phyloP scores from a whole-genome alignment of 92 coral and sea anemone genomes.

The Porites divaricata region DNA sequence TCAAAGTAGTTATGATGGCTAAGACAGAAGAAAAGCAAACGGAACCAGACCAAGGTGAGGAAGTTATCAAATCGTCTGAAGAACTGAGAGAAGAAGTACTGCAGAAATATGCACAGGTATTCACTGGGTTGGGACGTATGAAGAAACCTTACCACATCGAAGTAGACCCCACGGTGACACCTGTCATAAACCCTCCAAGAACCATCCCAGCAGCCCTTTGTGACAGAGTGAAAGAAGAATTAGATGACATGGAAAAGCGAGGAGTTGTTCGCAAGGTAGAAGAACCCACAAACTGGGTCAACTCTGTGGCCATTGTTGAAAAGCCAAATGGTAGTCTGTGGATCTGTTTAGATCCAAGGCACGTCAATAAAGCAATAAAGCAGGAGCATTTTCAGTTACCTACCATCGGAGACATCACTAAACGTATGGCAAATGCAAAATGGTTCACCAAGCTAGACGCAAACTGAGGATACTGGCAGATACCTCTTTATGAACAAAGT shows the following conservation, averaged over 20 bases:
- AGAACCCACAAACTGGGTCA: conserved; percentile 11
- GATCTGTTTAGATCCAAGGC: conserved; percentile 1
- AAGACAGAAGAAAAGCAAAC: conserved; percentile 43
- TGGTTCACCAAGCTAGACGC: conserved; percentile 50
- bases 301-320: conserved; percentile 39
- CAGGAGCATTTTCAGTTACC: conserved; percentile 42
- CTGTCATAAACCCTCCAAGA: conserved; percentile 34
- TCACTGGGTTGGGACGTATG: conserved; percentile 58
- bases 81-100: conserved; percentile 33
- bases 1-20: conserved; percentile 51
- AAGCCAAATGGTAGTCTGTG: conserved; percentile 47
- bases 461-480: conserved; percentile 54
- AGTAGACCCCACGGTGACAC: conserved; percentile 23
- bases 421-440: neutral
- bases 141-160: conserved; percentile 42
- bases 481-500: conserved; percentile 27
- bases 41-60: conserved; percentile 27
- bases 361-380: conserved; percentile 53
- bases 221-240: conserved; percentile 19
- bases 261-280: too few species aligned
- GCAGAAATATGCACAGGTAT: conserved; percentile 43
- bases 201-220: conserved; percentile 35
- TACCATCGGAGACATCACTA: conserved; percentile 37
- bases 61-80: conserved; percentile 29
- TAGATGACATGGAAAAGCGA: too few species aligned